phyloP scores from a whole-genome alignment of 2,113 vertebrate species.

The Elephas maximus region DNA sequence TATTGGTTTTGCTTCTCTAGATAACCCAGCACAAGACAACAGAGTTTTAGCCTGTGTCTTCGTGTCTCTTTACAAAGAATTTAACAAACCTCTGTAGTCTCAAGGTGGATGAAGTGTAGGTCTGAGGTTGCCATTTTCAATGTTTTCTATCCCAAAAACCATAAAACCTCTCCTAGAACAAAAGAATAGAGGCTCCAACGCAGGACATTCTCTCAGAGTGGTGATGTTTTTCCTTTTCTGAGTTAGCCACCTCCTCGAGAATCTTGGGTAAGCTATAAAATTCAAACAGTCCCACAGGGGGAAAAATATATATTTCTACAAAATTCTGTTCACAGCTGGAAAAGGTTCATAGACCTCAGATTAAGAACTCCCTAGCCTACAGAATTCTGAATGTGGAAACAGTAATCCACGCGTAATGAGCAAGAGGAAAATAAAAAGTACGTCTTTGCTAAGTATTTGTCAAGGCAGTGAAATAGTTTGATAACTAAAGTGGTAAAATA shows the following conservation, averaged over 20 bases:
- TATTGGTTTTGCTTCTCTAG: no score
- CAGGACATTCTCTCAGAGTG: neutral
- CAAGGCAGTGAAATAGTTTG: slow-evolving; percentile 32
- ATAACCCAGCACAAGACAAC: no score
- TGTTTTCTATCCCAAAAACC: neutral
- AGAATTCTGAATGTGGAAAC: slow-evolving; percentile 33
- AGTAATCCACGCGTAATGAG: neutral
- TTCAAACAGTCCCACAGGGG: neutral
- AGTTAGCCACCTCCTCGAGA: neutral
- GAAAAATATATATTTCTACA: neutral
- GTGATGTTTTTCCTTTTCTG: neutral
- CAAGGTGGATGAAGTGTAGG: neutral
- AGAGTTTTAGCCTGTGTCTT: neutral
- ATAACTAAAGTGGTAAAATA: slow-evolving; percentile 2
- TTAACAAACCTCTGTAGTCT: neutral
- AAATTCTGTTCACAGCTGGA: neutral
- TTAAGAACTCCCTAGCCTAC: neutral
- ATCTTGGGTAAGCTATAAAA: neutral
- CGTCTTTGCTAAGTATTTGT: slow-evolving; percentile 27
- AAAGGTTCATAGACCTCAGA: neutral
- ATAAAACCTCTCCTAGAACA: neutral
- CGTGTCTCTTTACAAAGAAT: neutral
- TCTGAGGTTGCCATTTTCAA: neutral
- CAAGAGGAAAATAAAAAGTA: neutral
- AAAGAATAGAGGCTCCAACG: neutral